These are phyloP conservation scores for Actinemys pallida DNA, from an alignment of 2,113 vertebrate genomes.

Conservation along the genomic window DNA sequence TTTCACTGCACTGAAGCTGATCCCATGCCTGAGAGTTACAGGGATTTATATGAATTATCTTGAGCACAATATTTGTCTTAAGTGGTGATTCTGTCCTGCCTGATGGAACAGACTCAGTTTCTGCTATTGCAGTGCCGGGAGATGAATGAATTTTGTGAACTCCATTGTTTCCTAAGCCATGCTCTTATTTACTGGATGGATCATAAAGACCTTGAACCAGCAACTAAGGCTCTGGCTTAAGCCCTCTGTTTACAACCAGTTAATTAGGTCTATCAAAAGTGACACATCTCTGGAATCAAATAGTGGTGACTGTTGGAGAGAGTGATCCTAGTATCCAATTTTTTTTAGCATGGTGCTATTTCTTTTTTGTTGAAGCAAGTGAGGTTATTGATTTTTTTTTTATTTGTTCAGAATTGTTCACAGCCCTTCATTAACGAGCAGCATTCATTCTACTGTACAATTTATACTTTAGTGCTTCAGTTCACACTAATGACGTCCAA, in stretches of 20 bases:
- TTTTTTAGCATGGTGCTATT: neutral
- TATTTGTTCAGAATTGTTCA: neutral
- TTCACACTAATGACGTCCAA: neutral
- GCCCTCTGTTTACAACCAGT: neutral
- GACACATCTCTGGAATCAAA: neutral
- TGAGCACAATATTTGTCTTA: neutral
- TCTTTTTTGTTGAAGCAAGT: neutral
- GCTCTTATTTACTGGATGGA: accelerated
- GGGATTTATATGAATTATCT: neutral
- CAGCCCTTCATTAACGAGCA: neutral
- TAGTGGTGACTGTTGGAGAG: neutral
- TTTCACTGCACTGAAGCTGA: neutral
- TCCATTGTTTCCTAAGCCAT: neutral
- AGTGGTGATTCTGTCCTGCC: neutral
- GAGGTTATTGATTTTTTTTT: neutral
- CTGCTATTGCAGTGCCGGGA: neutral
- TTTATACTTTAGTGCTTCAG: neutral
- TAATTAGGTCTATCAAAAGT: neutral
- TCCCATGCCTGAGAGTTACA: neutral
- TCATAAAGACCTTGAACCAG: neutral
- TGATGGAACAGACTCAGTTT: accelerated
- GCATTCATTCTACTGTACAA: neutral
- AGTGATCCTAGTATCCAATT: neutral
- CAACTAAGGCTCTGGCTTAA: neutral
- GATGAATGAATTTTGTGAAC: neutral